phyloP scores from a whole-genome alignment of 2,888 invertebrate species.

The Drosophila mulleri region DNA sequence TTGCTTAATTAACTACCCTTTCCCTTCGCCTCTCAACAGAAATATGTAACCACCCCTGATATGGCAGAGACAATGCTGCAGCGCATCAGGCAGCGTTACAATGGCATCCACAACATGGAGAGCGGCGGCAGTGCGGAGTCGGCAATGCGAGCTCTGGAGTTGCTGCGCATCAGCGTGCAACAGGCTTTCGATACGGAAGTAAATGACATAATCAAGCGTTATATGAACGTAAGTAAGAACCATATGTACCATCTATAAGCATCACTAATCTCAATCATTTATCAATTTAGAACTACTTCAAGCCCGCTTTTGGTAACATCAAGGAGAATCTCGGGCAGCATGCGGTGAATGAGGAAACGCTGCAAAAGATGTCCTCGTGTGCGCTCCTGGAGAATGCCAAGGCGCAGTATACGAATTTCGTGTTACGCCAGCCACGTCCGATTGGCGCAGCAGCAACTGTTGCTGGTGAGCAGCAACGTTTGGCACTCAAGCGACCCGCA shows the following conservation, averaged over 20 bases:
- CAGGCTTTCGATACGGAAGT: conserved; percentile 88
- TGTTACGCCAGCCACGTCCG: conserved; percentile 69
- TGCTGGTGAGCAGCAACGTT: conserved; percentile 75
- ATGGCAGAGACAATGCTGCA: conserved; percentile 83
- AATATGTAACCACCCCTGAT: conserved; percentile 83
- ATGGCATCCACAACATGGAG: conserved; percentile 66
- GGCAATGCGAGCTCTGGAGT: conserved; percentile 86
- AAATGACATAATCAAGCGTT: conserved; percentile 87
- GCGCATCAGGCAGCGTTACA: conserved; percentile 82
- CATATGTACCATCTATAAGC: not conserved
- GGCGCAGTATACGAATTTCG: conserved; percentile 82
- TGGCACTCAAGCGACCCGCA: conserved; percentile 78
- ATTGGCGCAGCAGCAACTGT: conserved; percentile 12
- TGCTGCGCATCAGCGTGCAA: conserved; percentile 88
- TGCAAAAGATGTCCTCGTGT: conserved; percentile 84
- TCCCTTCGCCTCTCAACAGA: conserved; percentile 54
- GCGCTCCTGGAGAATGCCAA: conserved; percentile 84
- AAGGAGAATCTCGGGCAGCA: conserved; percentile 87
- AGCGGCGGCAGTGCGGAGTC: conserved; percentile 80
- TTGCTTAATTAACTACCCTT: too few species aligned
- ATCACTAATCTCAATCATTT: not conserved
- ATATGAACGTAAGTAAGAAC: conserved; percentile 86
- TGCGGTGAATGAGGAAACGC: conserved; percentile 87
- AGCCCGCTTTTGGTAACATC: conserved; percentile 88
- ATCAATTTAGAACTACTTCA: conserved; percentile 87